Evolutionary conservation across 2,888 invertebrate genomes (phyloP), one percentile per base, ranked within the genome.

Genomic region (Eugnorisma glareosa): DNA sequence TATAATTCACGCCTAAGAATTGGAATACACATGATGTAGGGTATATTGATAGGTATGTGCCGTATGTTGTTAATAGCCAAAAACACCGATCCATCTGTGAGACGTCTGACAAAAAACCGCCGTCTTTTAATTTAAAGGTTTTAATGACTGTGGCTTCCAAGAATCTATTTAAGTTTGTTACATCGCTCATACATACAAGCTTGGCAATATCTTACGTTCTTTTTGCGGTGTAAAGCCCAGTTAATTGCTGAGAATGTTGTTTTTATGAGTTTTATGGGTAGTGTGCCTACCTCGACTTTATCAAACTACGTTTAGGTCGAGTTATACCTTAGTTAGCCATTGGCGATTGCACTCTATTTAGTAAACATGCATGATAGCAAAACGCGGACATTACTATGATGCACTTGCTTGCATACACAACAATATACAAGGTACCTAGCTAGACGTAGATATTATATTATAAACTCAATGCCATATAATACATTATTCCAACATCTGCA

Each of bases 401-500:
- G 73, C 83, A 83, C 54, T 28, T 48, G 71, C 63, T 31, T 83
- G 72, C 72, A 86, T 83, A 54, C 74, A 82, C 40, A 73, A 78
- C 40, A 35, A 48, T n/a, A 28, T 31, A 18, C 28, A 35, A 78
- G 10, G 10, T 43, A 72, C 13, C 2, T 18, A 31, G 31, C 11
- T 18, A 54, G 43, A 54, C n/a, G 13, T 57, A 70, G n/a, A 35
- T 48, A 51, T 67, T 57, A 45, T 67, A 71, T 75, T 40, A 51
- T 73, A 54, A 61, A 69, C 28, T 84, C 63, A 76, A 85, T 81
- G 70, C 51, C 63, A 59, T 51, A 10, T 45, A 51, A 72, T 73
- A 57, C 31, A 82, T 54, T 75, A 66, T 70, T 67, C 48, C 15
- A 43, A 63, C 28, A 43, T 13, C n/a, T 59, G 59, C 21, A 35